Base-by-base conservation (phyloP, 2,797 vertebrate species). In the Chrosomus eos region DNA sequence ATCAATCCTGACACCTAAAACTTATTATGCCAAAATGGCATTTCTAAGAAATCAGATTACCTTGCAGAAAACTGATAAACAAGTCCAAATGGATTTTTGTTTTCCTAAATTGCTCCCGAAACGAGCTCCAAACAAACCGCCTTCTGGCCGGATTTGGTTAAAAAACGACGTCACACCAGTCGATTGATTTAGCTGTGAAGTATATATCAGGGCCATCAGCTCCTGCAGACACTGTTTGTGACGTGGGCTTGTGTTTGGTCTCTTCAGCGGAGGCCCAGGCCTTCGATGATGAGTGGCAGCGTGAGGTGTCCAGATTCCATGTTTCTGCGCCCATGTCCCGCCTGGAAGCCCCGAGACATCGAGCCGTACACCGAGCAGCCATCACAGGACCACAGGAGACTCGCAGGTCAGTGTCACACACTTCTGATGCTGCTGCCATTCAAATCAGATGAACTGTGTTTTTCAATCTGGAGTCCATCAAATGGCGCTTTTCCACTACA, bases 241-340 rank as follows among this genome's bases (percentile, higher is more conserved):
- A 38, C 45, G 62, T 77, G n/a, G n/a, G 10, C 2, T 16, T 62
- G 68, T 48, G 28, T 26, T 31, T 28, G 90, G 13, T 86, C 80
- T 83, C 89, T 87, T 1, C 91, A 99, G 98, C 92, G 86, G 97
- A 99, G 88, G 98, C 96, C 6, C 92, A 93, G 87, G 91, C 93
- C 31, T 99, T 99, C 89, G 95, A 98, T 77, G 86, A 97, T 5
- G 97, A 99, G 90, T 99, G 97, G 97, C 95, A 97, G 90, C 93
- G 91, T 31, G 93, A 97, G 90, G 82, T 98, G 81, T 94, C 94
- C 73, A 95, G 90, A 85, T 97, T 96, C 91, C 93, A 89, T 40
- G 90, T 94, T 0, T 90, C 89, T 26, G 91, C 87, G 82, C 88
- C 88, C 19, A 88, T 90, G 84, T 74, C 79, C 76, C 66, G 73